Evolutionary conservation across 2,113 vertebrate genomes (phyloP).

Genomic region (Ptyas mucosa): DNA sequence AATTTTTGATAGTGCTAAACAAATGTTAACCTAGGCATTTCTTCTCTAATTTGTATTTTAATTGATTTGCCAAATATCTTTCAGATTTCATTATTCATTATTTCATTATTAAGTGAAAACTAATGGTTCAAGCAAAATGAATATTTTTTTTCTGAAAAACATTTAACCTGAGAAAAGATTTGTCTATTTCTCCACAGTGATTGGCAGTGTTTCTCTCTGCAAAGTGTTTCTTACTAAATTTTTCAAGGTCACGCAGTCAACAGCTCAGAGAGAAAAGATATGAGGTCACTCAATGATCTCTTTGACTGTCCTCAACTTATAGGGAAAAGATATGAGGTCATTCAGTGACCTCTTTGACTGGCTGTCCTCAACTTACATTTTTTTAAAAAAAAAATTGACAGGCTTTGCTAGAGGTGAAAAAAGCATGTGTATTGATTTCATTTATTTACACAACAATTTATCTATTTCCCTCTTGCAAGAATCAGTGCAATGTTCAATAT

Average conservation of each 20-base stretch:
- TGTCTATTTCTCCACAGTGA: neutral
- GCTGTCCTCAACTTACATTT: neutral
- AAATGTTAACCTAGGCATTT: slow-evolving; percentile 26
- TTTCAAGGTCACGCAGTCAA: neutral
- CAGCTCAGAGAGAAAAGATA: neutral
- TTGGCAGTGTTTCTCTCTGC: neutral
- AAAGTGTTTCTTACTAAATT: neutral
- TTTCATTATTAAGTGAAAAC: neutral
- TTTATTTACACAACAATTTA: neutral
- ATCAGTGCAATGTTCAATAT: neutral
- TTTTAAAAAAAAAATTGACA: neutral
- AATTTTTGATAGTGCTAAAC: slow-evolving; percentile 36
- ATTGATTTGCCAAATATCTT: neutral
- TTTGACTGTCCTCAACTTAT: neutral
- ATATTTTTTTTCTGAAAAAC: neutral
- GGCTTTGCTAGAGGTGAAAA: neutral
- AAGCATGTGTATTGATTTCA: neutral
- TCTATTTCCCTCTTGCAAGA: neutral
- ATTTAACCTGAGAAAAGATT: neutral
- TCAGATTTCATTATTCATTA: neutral
- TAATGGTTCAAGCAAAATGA: neutral
- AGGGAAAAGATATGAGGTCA: neutral
- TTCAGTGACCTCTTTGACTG: neutral
- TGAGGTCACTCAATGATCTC: no score
- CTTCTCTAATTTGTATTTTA: neutral